phyloP scores from a whole-genome alignment of 2,797 vertebrate species.

The Heteromormyrus szaboi region DNA sequence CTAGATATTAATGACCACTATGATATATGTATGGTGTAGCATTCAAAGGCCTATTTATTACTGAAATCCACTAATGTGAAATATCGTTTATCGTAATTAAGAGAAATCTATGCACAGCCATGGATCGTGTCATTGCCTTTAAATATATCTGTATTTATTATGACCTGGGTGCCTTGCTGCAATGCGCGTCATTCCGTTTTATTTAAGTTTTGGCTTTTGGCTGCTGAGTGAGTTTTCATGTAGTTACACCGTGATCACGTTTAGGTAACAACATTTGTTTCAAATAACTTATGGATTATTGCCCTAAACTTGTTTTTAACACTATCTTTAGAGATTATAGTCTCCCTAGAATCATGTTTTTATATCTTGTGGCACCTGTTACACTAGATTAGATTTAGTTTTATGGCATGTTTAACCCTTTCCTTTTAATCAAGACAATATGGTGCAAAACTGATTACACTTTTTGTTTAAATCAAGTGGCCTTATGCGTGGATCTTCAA shows the following conservation, averaged over 20 bases:
- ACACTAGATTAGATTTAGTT: neutral
- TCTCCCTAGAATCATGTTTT: neutral
- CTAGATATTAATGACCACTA: neutral
- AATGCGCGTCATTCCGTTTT: neutral
- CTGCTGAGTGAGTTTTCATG: neutral
- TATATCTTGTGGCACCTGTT: neutral
- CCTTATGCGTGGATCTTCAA: neutral
- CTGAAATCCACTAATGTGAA: constrained; percentile 10
- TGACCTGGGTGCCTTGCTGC: constrained; percentile 2
- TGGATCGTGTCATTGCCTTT: neutral
- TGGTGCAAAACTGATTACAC: neutral
- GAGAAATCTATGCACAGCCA: neutral
- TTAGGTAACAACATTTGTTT: neutral
- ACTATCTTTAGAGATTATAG: neutral
- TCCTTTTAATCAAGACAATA: neutral
- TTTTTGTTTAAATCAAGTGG: neutral
- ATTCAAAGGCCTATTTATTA: neutral
- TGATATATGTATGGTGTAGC: neutral
- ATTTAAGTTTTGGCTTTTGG: neutral
- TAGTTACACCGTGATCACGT: neutral
- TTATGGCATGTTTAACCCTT: neutral
- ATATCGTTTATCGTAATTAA: neutral
- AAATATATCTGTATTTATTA: constrained; percentile 7
- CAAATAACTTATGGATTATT: neutral
- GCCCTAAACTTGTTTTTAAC: neutral